Base-by-base conservation (phyloP, 2,113 vertebrate species). In the Otis tarda region DNA sequence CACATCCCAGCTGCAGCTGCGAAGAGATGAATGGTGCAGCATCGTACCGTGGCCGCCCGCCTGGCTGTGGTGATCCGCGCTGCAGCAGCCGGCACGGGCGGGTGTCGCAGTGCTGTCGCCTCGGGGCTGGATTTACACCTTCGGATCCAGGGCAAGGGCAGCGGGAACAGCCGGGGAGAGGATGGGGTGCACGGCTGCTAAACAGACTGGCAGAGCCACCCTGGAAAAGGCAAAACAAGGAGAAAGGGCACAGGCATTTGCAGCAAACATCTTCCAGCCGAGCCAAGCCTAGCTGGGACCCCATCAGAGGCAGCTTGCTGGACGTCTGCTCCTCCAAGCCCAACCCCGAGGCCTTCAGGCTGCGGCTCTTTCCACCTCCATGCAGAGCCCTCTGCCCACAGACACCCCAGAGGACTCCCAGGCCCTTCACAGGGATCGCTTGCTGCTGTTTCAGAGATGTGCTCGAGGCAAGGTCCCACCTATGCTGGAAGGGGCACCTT, bases 101-200 rank as follows among this genome's bases (percentile, higher is more conserved):
- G 35, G 21, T 39, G 41, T 75, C 28, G 10, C 68, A 41, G 73
- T 31, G 39, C 78, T 4, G 0, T 25, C 22, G 2, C 74, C 69
- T 43, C 1, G 0, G 22, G 69, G 71, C 53, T 88, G 90, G 45
- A 63, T 83, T 85, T 68, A 45, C 70, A 45, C 50, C 31, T 81
- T 33, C 0, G 0, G 15, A 52, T 86, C 41, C 60, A 67, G 68
- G 83, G 53, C 49, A 61, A 71, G 35, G 47, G 18, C 67, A 69
- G 55, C 6, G 20, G 69, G 70, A 87, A 49, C 9, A 33, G 49
- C 19, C 5, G 1, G 43, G 60, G 25, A 91, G 37, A 78, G 57
- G 57, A 52, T 0, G 3, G 63, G 59, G 56, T n/a, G 33, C 0
- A 0, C 1, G 5, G 53, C 68, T 63, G 50, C 65, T 57, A 23